phyloP scores from a whole-genome alignment of 2,113 vertebrate species.

The Anthoscopus minutus region DNA sequence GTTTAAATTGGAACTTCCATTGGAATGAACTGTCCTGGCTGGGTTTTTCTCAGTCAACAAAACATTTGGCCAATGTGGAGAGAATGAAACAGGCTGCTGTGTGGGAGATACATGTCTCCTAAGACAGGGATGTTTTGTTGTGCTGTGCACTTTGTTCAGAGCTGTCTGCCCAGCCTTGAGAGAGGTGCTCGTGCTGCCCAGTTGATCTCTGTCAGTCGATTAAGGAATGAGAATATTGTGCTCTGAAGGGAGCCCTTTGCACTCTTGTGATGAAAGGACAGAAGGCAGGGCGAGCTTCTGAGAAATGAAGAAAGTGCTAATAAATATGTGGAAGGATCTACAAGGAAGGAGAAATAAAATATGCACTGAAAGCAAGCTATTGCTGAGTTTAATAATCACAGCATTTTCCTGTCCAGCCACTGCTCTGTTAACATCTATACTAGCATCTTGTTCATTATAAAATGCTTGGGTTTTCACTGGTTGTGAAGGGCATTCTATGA shows the following conservation, averaged over 20 bases:
- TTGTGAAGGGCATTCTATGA: conserved; percentile 11
- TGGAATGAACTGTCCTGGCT: neutral
- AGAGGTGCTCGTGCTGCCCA: neutral
- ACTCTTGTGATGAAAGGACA: neutral
- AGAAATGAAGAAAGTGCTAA: neutral
- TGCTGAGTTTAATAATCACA: neutral
- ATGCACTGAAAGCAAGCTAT: neutral
- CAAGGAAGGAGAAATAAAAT: neutral
- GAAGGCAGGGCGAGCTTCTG: neutral
- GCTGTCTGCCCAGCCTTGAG: neutral
- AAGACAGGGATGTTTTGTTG: neutral
- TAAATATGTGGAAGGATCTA: neutral
- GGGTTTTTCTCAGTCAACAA: neutral
- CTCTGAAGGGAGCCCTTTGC: neutral
- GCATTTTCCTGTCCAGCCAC: neutral
- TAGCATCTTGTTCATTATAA: neutral
- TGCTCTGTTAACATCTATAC: neutral
- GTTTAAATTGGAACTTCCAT: neutral
- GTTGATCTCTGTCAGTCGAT: neutral
- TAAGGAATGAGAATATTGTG: neutral
- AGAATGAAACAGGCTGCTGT: neutral
- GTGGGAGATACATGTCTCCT: neutral
- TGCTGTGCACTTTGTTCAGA: neutral
- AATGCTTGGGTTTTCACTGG: neutral
- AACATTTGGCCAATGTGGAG: neutral